phyloP scores from a whole-genome alignment of 2,888 invertebrate genomes.

The Eumacrocentrus americanus region DNA sequence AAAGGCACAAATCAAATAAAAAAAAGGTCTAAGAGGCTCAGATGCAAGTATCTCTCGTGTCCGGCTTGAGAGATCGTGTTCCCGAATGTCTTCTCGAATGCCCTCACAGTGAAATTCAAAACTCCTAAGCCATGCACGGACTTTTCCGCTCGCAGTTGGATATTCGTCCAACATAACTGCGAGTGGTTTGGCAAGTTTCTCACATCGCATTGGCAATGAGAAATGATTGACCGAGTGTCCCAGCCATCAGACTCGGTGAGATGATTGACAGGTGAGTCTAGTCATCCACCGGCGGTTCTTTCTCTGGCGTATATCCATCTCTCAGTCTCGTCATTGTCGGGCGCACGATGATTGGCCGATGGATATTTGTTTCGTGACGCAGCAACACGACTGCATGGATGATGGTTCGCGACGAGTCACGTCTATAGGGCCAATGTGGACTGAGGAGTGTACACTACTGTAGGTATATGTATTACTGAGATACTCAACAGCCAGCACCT shows the following conservation, averaged over 20 bases:
- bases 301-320: conserved; percentile 25
- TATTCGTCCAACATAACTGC: neutral
- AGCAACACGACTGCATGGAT: conserved; percentile 44
- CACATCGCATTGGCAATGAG: neutral
- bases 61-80: conserved; percentile 59
- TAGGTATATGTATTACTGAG: conserved; percentile 24
- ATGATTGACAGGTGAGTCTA: conserved; percentile 59
- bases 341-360: conserved; percentile 51
- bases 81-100: conserved; percentile 57
- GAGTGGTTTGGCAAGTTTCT: conserved; percentile 1
- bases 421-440: conserved; percentile 37
- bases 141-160: conserved; percentile 50
- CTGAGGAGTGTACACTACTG: no score
- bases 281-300: conserved; percentile 49
- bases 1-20: conserved; percentile 34
- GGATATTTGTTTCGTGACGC: conserved; percentile 60
- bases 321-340: conserved; percentile 36
- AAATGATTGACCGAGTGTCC: conserved; percentile 29
- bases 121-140: conserved; percentile 56
- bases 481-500: conserved; percentile 14
- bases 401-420: conserved; percentile 35
- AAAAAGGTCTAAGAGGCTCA: conserved; percentile 57
- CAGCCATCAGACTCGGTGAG: conserved; percentile 1
- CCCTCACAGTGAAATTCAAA: conserved; percentile 55
- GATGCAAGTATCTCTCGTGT: conserved; percentile 56